A percentile compares a stretch with the other conserved stretches of the same genome.
These are phyloP conservation scores for Oasisia sp. DNA, from an alignment of 2,888 invertebrate species.

Conservation along the genomic window DNA sequence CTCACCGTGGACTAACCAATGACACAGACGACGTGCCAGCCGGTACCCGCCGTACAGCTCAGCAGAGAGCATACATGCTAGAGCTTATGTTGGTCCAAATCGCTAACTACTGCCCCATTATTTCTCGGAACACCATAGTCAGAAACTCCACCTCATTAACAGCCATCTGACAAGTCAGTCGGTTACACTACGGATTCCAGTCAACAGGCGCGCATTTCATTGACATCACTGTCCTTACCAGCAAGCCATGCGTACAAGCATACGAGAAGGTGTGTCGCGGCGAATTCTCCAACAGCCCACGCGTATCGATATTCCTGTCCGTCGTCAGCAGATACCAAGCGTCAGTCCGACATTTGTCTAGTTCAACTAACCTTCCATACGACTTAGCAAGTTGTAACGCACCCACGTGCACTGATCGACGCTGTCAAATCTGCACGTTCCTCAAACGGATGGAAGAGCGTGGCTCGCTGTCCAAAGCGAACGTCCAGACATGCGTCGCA, in stretches of 20 bases:
- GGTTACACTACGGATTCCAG: too few relatives aligned
- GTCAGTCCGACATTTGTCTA: conserved; percentile 23
- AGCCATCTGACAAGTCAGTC: too few relatives aligned
- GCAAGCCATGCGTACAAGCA: conserved; percentile 22
- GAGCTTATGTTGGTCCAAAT: too few relatives aligned
- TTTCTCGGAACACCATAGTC: too few relatives aligned
- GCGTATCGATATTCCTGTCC: conserved; percentile 31
- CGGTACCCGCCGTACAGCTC: too few relatives aligned
- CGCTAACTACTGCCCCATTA: too few relatives aligned
- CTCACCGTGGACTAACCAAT: too few relatives aligned
- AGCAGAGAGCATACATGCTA: too few relatives aligned
- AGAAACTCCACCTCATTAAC: too few relatives aligned
- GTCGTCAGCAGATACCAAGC: conserved; percentile 29
- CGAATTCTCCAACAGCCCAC: conserved; percentile 28
- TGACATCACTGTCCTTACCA: too few relatives aligned
- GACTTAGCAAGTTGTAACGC: conserved; percentile 29
- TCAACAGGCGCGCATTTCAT: too few relatives aligned
- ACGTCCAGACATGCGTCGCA: conserved; percentile 27
- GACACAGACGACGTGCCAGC: too few relatives aligned
- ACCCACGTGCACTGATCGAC: conserved; percentile 6
- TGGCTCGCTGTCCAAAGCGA: conserved; percentile 25
- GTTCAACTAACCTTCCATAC: conserved; percentile 27
- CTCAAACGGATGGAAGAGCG: background rate
- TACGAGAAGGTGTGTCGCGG: conserved; percentile 25
- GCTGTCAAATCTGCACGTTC: conserved; percentile 27